These are phyloP conservation scores for Latheticus oryzae DNA, from an alignment of 2,888 invertebrate genomes.

Conservation along the genomic window DNA sequence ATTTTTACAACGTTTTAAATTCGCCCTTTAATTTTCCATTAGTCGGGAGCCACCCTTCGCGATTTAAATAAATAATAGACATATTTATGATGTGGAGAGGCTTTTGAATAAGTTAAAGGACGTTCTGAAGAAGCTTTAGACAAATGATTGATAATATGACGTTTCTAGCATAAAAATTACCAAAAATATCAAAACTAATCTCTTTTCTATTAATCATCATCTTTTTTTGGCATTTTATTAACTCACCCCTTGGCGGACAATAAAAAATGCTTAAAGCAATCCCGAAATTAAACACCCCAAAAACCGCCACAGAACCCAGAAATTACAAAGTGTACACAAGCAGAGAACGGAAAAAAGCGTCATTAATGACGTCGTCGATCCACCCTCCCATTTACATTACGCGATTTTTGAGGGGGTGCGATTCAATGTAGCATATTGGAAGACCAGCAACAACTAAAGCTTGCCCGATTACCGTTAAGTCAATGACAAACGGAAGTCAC, in stretches of 20 bases:
- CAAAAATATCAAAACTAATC: too few relatives aligned
- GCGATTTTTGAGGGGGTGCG: constrained; percentile 49
- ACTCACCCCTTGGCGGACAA: constrained; percentile 16
- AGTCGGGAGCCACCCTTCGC: constrained; percentile 52
- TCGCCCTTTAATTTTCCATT: constrained; percentile 56
- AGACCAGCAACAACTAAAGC: constrained; percentile 47
- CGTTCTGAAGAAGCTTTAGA: too few relatives aligned
- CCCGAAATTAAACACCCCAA: constrained; percentile 58
- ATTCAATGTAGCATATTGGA: constrained; percentile 56
- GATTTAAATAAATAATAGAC: constrained; percentile 61
- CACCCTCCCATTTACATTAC: too few relatives aligned
- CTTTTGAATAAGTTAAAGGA: constrained; percentile 55
- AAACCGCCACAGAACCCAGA: constrained; percentile 58
- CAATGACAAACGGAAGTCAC: constrained; percentile 59
- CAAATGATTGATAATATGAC: constrained; percentile 31
- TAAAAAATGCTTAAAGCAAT: constrained; percentile 46
- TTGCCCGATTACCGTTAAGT: constrained; percentile 59
- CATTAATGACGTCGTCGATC: constrained; percentile 26
- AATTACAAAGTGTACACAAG: constrained; percentile 47
- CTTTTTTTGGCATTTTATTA: too few relatives aligned
- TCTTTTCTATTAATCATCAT: too few relatives aligned
- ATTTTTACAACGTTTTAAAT: constrained; percentile 55
- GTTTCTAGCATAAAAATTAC: too few relatives aligned
- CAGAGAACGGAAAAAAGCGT: constrained; percentile 37
- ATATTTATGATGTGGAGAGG: constrained; percentile 60